A percentile compares a stretch with the other conserved stretches of the same genome.
phyloP scores from a whole-genome alignment of 2,113 vertebrate genomes.

The Psophia crepitans region DNA sequence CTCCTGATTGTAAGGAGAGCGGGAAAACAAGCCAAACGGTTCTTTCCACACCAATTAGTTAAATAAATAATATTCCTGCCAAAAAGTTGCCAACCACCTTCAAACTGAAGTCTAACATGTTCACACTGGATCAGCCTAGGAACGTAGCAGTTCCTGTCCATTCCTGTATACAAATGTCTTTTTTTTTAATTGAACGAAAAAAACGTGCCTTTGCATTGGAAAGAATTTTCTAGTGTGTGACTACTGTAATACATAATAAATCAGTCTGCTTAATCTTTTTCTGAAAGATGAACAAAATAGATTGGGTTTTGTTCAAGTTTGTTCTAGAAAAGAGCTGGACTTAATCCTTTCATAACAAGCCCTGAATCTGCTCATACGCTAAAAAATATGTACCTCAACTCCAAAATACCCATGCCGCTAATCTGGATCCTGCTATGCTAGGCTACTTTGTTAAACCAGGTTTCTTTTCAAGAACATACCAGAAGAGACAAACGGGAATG shows the following conservation, averaged over 20 bases:
- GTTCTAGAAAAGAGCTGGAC: neutral
- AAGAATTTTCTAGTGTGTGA: slow-evolving; percentile 24
- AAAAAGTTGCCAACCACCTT: slow-evolving; percentile 33
- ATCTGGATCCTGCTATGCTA: neutral
- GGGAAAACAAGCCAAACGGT: neutral
- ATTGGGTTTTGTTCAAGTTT: slow-evolving; percentile 17
- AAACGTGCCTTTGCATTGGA: neutral
- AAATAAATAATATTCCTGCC: slow-evolving; percentile 51
- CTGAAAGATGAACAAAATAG: slow-evolving; percentile 38
- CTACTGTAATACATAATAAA: slow-evolving; percentile 21
- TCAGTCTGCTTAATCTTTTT: slow-evolving; percentile 44
- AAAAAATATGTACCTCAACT: neutral
- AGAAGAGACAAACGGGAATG: neutral
- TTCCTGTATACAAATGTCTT: slow-evolving; percentile 32
- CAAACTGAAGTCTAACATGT: slow-evolving; percentile 15
- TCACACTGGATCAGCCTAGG: slow-evolving; percentile 39
- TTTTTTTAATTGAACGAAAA: neutral
- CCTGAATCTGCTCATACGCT: neutral
- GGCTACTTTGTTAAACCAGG: neutral
- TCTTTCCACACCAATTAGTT: slow-evolving; percentile 38
- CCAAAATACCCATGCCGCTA: neutral
- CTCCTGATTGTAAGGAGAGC: neutral
- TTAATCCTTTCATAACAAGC: slow-evolving; percentile 14
- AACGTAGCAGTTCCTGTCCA: slow-evolving; percentile 40
- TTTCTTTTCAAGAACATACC: neutral